Percentiles rank a stretch among this genome's conserved stretches.
These are phyloP conservation scores for Xenotilapia leptura DNA, from an alignment of 2,113 vertebrate species.

Conservation along the genomic window DNA sequence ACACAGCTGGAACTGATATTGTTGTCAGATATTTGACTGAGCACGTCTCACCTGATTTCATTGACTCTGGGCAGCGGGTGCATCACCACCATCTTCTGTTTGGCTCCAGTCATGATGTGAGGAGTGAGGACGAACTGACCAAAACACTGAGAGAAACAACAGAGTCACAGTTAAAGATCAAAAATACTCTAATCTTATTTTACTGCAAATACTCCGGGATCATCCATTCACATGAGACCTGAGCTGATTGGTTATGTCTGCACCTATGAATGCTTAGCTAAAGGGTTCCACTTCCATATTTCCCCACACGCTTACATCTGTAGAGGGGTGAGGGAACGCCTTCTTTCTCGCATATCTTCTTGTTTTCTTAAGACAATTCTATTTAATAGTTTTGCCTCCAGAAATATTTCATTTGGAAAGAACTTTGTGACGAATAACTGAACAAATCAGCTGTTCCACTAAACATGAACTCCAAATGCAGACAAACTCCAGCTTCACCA, in stretches of 20 bases:
- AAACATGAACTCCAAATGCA: background rate
- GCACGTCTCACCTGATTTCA: conserved; percentile 82
- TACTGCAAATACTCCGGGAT: background rate
- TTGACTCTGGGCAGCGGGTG: conserved; percentile 94
- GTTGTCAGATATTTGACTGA: background rate
- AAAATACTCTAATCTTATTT: background rate
- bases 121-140: conserved; percentile 94
- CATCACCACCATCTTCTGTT: conserved; percentile 98
- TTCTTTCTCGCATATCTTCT: fast-evolving
- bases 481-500: background rate
- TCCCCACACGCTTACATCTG: background rate
- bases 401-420: background rate
- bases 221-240: background rate
- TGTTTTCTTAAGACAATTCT: background rate
- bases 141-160: conserved; percentile 77
- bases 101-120: conserved; percentile 96
- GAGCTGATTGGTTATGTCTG: background rate
- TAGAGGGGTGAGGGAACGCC: background rate
- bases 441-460: background rate
- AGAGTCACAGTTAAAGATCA: background rate
- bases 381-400: background rate
- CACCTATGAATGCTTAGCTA: background rate
- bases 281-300: background rate
- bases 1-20: background rate
- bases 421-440: background rate